phyloP scores from a whole-genome alignment of 2,888 invertebrate genomes.

The Andrena hattorfiana region DNA sequence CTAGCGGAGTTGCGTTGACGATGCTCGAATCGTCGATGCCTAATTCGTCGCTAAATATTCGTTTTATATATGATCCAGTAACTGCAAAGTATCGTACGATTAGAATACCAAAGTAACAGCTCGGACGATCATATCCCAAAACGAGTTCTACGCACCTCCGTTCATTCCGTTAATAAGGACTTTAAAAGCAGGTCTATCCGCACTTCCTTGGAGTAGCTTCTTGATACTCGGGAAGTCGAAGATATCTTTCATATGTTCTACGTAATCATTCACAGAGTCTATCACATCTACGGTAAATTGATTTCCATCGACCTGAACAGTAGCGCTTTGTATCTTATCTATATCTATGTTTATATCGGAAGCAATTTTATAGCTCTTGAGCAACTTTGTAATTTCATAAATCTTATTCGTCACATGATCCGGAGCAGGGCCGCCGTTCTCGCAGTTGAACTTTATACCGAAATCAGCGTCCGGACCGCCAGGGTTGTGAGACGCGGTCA shows the following conservation, averaged over 20 bases:
- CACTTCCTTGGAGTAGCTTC: conserved; percentile 89
- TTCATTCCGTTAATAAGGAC: conserved; percentile 97
- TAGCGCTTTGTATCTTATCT: conserved; percentile 87
- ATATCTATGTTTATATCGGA: conserved; percentile 92
- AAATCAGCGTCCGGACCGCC: conserved; percentile 99
- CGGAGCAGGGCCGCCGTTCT: conserved; percentile 99
- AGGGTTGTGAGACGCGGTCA: conserved; percentile 99
- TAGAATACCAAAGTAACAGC: not conserved
- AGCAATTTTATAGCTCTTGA: conserved; percentile 93
- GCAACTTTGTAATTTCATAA: conserved; percentile 91
- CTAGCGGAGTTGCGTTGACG: conserved; percentile 92
- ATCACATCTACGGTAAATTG: conserved; percentile 94
- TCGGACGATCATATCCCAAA: conserved; percentile 4
- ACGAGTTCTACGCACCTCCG: conserved; percentile 89
- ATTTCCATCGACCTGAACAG: conserved; percentile 88
- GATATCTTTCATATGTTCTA: conserved; percentile 96
- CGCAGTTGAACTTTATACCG: conserved; percentile 99
- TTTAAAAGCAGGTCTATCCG: conserved; percentile 90
- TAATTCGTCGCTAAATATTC: conserved; percentile 95
- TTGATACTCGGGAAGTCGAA: conserved; percentile 96
- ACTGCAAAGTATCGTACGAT: conserved; percentile 87
- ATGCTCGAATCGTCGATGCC: conserved; percentile 90
- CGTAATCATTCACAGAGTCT: conserved; percentile 96
- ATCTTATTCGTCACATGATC: conserved; percentile 96
- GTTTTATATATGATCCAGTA: conserved; percentile 97